Evolutionary conservation across 1,140 invertebrate species (phyloP).

Genomic region (Chironomus striatipennis): DNA sequence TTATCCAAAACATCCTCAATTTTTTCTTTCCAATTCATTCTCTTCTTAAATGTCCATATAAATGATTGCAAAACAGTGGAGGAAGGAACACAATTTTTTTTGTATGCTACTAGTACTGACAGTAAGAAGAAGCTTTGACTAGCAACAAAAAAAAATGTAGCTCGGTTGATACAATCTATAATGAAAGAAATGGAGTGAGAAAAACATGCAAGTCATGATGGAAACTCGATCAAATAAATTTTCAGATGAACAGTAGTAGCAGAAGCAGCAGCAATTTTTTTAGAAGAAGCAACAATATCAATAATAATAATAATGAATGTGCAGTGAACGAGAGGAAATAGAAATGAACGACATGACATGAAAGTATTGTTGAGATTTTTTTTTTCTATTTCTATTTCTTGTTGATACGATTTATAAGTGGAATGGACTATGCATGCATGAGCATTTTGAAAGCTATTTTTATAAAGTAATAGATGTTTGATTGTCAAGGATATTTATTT

Average conservation of each 20-base stretch:
- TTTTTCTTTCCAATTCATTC: no score
- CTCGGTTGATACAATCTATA: background rate
- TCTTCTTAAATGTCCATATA: background rate
- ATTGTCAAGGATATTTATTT: no score
- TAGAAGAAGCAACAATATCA: background rate
- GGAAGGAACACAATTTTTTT: background rate
- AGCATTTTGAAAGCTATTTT: no score
- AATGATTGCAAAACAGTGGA: conserved; percentile 11
- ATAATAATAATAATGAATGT: no score
- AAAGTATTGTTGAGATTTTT: conserved; percentile 13
- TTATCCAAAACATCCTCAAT: no score
- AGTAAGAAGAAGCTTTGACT: background rate
- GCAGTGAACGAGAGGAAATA: background rate
- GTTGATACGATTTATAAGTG: no score
- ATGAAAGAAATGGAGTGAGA: background rate
- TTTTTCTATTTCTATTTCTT: background rate
- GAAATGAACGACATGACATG: conserved; percentile 12
- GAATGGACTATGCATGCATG: no score
- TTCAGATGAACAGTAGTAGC: background rate
- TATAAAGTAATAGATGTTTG: no score
- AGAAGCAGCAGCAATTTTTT: background rate
- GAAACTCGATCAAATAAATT: conserved; percentile 14
- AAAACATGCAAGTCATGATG: conserved; percentile 12
- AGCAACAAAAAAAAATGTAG: background rate
- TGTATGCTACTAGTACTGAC: background rate